Evolutionary conservation across 23 tunicate species (phyloP), one percentile per base, ranked within the genome.

Genomic region (Diplosoma virens): DNA sequence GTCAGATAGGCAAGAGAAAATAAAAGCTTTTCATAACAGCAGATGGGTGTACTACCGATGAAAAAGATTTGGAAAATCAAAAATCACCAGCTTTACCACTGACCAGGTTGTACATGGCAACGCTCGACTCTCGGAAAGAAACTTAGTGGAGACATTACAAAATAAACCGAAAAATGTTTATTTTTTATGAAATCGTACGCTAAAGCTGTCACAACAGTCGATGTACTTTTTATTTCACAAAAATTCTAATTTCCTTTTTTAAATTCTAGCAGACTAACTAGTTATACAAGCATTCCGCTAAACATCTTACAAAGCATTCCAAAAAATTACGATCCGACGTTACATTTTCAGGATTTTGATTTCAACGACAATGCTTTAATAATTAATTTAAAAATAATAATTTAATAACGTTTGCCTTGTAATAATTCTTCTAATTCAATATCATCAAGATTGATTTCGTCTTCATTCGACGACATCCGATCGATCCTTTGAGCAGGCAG

Each of bases 351-450:
- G n/a, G n/a, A n/a, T n/a, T n/a, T n/a, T n/a, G n/a, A n/a, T n/a
- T n/a, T n/a, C n/a, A n/a, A n/a, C n/a, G n/a, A n/a, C n/a, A n/a
- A n/a, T n/a, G n/a, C n/a, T n/a, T n/a, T n/a, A 11, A 11, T 11
- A 45, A 9, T 9, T 45, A 11, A 9, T 16, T 45, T 11, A 45
- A 9, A 45, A 9, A 45, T 11, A 45, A 45, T 21, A 56, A 5
- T 20, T 23, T 23, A 11, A 6, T 5, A 21, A 65, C 37, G 7
- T 33, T 47, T n/a, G 22, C 26, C 25, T 76, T 82, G 82, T 84
- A 67, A 82, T 22, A 84, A 53, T 52, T 84, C 89, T 0, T 84
- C 89, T 31, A 60, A 71, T 31, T 84, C 89, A 31, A 77, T 61
- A 6, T 84, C 89, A 37, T 76, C 89, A 11, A 35, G 7, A 0